These are phyloP conservation scores for Hippocampus kuda DNA, from an alignment of 2,797 vertebrate species.

Conservation along the genomic window DNA sequence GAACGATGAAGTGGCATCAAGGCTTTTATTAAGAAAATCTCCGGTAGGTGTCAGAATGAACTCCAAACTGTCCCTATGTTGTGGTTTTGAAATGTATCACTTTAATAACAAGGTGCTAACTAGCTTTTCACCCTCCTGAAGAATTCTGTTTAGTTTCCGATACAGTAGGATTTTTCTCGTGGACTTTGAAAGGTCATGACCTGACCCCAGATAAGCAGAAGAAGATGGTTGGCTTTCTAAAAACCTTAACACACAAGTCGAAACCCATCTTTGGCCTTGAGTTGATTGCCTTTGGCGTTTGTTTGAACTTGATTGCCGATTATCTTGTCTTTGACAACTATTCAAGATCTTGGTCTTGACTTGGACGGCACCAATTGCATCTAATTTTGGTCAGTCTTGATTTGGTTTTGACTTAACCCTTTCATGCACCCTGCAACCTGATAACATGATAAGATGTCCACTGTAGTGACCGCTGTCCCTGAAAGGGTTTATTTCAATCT, in stretches of 20 bases:
- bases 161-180: background rate
- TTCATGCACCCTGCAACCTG: background rate
- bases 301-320: no score
- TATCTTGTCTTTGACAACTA: background rate
- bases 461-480: no score
- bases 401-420: background rate
- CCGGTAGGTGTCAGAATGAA: background rate
- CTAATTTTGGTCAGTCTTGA: background rate
- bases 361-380: background rate
- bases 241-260: background rate
- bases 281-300: background rate
- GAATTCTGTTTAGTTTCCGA: background rate
- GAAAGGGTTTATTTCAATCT: background rate
- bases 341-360: background rate
- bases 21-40: background rate
- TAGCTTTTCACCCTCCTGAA: no score
- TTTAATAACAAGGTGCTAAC: background rate
- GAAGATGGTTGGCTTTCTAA: background rate
- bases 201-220: background rate
- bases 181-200: background rate
- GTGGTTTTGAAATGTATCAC: background rate
- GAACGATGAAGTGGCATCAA: background rate
- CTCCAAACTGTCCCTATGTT: background rate
- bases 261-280: background rate
- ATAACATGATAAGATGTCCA: no score